These are phyloP conservation scores for Limonius californicus DNA, from an alignment of 1,140 invertebrate species.

Conservation along the genomic window DNA sequence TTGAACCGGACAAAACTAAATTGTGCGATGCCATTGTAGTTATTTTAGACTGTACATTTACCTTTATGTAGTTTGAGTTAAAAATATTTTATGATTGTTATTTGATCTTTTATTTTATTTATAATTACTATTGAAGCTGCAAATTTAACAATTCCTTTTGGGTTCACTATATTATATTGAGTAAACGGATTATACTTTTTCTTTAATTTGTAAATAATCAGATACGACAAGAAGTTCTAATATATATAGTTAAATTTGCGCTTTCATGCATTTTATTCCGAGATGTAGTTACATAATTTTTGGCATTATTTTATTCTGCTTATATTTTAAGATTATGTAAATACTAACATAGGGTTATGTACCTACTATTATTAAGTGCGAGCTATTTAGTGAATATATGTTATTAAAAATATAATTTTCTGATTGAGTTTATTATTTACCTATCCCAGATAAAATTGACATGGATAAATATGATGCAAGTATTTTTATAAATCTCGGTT, in stretches of 20 bases:
- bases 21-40: conserved; percentile 7
- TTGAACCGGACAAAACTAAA: too few relatives aligned
- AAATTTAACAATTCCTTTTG: too few relatives aligned
- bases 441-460: too few relatives aligned
- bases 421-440: too few relatives aligned
- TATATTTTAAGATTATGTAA: conserved; percentile 30
- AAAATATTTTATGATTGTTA: conserved; percentile 16
- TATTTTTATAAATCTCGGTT: too few relatives aligned
- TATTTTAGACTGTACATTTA: conserved; percentile 18
- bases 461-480: too few relatives aligned
- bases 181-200: neutral
- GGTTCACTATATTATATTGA: neutral
- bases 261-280: neutral
- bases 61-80: neutral
- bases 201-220: neutral
- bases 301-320: neutral
- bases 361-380: conserved; percentile 29
- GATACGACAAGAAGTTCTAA: neutral
- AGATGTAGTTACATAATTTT: neutral
- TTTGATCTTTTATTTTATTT: conserved; percentile 4
- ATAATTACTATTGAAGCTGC: neutral
- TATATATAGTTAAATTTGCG: conserved; percentile 2
- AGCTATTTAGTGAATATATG: conserved; percentile 38
- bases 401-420: conserved; percentile 21
- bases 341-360: conserved; percentile 37